A percentile compares a stretch with the other conserved stretches of the same genome.
Evolutionary conservation across 2,888 invertebrate genomes (phyloP).

Genomic region (Pachydiplax longipennis): DNA sequence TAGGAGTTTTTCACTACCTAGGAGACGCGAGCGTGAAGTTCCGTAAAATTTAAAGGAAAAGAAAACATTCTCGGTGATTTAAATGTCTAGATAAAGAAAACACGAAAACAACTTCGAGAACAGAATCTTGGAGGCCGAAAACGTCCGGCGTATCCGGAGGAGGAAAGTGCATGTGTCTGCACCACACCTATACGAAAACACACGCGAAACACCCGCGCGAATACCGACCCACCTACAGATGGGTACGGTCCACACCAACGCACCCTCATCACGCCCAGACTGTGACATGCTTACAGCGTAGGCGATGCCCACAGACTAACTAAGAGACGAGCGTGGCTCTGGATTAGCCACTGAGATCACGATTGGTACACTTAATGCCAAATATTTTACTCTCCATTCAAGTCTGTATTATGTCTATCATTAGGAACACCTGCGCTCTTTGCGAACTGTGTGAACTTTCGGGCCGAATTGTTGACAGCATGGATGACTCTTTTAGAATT

Average conservation of each 20-base stretch:
- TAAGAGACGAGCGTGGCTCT: no score
- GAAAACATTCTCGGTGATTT: neutral
- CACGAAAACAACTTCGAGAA: neutral
- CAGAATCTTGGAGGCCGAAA: neutral
- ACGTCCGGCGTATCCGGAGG: neutral
- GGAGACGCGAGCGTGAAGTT: neutral
- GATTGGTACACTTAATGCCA: no score
- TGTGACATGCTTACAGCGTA: constrained; percentile 2
- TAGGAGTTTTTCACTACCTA: neutral
- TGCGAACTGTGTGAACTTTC: no score
- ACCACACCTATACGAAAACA: neutral
- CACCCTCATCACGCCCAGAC: constrained; percentile 31
- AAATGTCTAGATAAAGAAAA: neutral
- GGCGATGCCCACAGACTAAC: neutral
- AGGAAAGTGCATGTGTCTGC: neutral
- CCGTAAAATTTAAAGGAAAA: neutral
- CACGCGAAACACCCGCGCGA: constrained; percentile 20
- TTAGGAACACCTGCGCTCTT: no score
- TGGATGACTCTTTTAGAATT: no score
- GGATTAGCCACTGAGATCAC: no score
- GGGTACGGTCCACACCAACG: constrained; percentile 6
- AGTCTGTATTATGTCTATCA: no score
- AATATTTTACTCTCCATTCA: no score
- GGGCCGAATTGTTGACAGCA: no score
- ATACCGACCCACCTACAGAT: constrained; percentile 22